Evolutionary conservation across 2,113 vertebrate species (phyloP).

Genomic region (Perca fluviatilis): DNA sequence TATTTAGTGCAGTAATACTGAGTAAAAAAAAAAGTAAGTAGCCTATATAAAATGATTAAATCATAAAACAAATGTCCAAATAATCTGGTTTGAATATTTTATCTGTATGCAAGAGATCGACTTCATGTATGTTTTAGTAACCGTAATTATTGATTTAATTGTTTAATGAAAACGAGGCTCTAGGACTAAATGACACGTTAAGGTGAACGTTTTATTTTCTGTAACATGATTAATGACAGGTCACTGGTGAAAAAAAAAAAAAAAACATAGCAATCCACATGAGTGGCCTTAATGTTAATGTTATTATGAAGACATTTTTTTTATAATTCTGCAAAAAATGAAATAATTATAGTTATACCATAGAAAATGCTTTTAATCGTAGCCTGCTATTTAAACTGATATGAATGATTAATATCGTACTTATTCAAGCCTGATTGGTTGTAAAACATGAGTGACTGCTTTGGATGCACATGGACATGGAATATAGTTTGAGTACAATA

Average conservation of each 20-base stretch:
- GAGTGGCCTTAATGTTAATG: constrained; percentile 32
- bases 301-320: constrained; percentile 22
- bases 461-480: neutral
- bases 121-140: neutral
- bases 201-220: constrained; percentile 33
- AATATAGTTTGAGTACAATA: neutral
- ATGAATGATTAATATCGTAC: constrained; percentile 2
- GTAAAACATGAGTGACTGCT: neutral
- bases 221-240: constrained; percentile 62
- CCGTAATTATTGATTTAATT: constrained; percentile 7
- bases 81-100: neutral
- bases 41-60: neutral
- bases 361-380: neutral
- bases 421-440: neutral
- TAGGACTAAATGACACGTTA: constrained; percentile 26
- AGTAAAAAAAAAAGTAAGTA: neutral
- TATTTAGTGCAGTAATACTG: neutral
- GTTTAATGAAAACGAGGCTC: constrained; percentile 23
- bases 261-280: constrained; percentile 21
- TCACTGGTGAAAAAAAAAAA: constrained; percentile 28
- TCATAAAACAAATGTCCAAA: neutral
- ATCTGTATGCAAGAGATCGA: neutral
- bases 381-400: neutral
- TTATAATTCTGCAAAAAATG: constrained; percentile 2
- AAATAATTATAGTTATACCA: neutral